Percentiles rank a stretch among this genome's conserved stretches.
phyloP scores from a whole-genome alignment of 2,113 vertebrate genomes.

The Gambusia affinis region DNA sequence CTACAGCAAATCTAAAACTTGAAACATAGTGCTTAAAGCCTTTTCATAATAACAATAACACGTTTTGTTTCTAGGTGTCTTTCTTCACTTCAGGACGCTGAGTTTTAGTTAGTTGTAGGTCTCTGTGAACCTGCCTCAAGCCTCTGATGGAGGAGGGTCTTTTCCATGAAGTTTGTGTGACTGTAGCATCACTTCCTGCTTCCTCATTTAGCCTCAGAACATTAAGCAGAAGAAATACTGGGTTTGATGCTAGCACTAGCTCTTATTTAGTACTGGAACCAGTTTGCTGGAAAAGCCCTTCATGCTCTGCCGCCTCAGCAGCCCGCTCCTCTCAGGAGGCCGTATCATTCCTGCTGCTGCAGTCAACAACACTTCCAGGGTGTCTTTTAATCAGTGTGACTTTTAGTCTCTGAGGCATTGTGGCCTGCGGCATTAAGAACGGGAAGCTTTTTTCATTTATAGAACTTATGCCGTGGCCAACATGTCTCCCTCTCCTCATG shows the following conservation, averaged over 20 bases:
- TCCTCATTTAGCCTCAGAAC: too few relatives aligned
- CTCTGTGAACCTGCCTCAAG: background rate
- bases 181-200: too few relatives aligned
- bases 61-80: too few relatives aligned
- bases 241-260: too few relatives aligned
- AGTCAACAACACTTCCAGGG: slow-evolving; percentile 34
- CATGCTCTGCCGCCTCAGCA: background rate
- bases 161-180: background rate
- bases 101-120: too few relatives aligned
- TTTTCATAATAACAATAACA: too few relatives aligned
- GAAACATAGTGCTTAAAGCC: background rate
- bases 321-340: slow-evolving; percentile 28
- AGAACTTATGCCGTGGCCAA: background rate
- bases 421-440: slow-evolving; percentile 14
- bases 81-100: too few relatives aligned
- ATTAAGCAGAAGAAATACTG: too few relatives aligned
- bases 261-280: background rate
- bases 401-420: slow-evolving; percentile 31
- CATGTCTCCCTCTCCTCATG: background rate
- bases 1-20: background rate
- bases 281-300: slow-evolving; percentile 2
- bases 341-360: slow-evolving; percentile 4
- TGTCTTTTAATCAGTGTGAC: slow-evolving; percentile 58
- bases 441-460: slow-evolving; percentile 42
- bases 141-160: background rate